phyloP scores from a whole-genome alignment of 2,797 vertebrate species.

The Tapera naevia region DNA sequence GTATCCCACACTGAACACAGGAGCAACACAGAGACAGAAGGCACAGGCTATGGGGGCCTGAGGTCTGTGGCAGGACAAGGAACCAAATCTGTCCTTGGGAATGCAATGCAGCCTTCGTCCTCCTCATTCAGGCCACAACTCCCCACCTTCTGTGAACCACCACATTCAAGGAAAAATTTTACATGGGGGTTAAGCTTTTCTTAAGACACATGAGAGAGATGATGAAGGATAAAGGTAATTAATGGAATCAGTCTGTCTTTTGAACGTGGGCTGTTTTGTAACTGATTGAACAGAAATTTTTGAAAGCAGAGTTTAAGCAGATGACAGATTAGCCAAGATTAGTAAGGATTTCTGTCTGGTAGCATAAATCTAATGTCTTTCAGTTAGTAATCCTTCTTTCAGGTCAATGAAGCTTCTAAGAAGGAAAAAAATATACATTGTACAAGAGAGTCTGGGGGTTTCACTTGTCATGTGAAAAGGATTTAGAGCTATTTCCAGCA shows the following conservation, averaged over 20 bases:
- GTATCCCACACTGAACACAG: fast-evolving
- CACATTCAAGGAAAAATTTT: background rate
- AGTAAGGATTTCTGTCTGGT: constrained; percentile 30
- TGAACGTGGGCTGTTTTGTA: background rate
- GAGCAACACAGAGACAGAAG: background rate
- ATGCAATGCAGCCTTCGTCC: background rate
- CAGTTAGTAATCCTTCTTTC: constrained; percentile 20
- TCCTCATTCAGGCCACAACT: background rate
- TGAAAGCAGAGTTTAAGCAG: constrained; percentile 23
- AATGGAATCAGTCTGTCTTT: background rate
- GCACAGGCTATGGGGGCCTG: fast-evolving
- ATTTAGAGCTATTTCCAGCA: background rate
- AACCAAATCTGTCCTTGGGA: background rate
- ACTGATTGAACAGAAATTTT: background rate
- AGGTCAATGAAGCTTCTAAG: background rate
- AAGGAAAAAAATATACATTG: background rate
- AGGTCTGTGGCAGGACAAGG: background rate
- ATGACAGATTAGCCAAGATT: background rate
- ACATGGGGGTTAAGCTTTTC: background rate
- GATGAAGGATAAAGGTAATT: background rate
- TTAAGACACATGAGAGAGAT: background rate
- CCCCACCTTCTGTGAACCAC: background rate
- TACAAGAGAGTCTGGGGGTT: background rate
- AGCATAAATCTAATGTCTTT: constrained; percentile 8
- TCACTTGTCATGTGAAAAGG: background rate